Base-by-base conservation (phyloP, 2,797 vertebrate genomes). In the Thripadectes ignobilis region DNA sequence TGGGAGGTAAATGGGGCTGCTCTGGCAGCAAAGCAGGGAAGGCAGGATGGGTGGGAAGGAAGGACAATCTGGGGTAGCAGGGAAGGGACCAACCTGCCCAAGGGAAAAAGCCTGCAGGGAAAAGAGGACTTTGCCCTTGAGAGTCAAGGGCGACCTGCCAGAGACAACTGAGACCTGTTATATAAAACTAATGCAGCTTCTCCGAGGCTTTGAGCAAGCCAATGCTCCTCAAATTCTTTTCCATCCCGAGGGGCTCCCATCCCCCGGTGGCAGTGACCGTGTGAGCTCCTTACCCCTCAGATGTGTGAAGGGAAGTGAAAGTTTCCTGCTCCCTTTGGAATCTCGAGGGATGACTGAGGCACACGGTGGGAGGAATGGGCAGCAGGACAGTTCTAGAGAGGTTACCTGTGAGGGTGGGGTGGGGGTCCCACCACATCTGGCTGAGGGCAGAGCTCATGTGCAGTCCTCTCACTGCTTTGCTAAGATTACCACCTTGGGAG, bases 1-100 rank as follows among this genome's bases (percentile, higher is more conserved):
- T 46, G 13, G 27, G 34, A 66, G 43, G 38, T 80, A 46, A 45
- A 34, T 0, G 0, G 46, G 9, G 21, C 18, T 0, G 1, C 77
- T 67, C n/a, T 67, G n/a, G 34, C 20, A 36, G 48, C 7, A 21
- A 43, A 68, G 41, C 22, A 38, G 9, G 22, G 19, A 62, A 51
- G 39, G 49, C 36, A 57, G 59, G 23, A 4, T 4, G 38, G 24
- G 38, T 14, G 41, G 45, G 46, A 69, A 68, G 24, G 59, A 65
- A 26, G 22, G 30, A n/a, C 0, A 2, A 36, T 13, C 15, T 22
- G 15, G 14, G 29, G 41, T 3, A 52, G 32, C 29, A 62, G 48
- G 46, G 34, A n/a, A 71, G 20, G 17, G 21, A 43, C 58, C 14
- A 20, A 15, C 12, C 17, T 48, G 17, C 39, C 52, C 27, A 15